Evolutionary conservation across 30 jellyfish, hydroid and myxozoan genomes (phyloP), one percentile per base, ranked within the genome.

Genomic region (Clytia hemisphaerica): DNA sequence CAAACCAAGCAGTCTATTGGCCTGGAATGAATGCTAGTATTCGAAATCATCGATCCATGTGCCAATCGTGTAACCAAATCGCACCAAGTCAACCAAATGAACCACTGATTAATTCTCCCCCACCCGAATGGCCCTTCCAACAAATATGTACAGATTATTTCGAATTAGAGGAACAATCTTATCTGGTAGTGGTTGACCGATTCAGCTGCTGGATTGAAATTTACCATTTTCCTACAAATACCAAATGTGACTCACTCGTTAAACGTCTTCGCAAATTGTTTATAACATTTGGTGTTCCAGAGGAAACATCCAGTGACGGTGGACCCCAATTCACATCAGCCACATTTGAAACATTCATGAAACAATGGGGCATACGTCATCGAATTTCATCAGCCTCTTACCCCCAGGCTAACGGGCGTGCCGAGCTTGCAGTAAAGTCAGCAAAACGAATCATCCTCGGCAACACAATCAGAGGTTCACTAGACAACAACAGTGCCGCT

Each of bases 1-100:
- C 69, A 36, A 55, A 3, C 69, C 69, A 55, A 28, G 29, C 69
- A 19, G 69, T 55, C 2, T 55, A 55, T 50, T 50, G 65, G 27
- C 28, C 65, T 50, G 28, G 65, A 14, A 50, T 50, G 65, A 50
- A 50, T 21, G 14, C 65, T 14, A 50, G 65, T 50, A 14, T 50
- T 4, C n/a, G n/a, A n/a, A 14, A 21, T 21, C 14, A 50, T 28
- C 65, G 22, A 50, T 6, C 14, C 14, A 50, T 9, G 28, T 50
- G 65, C 27, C 65, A 50, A 21, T 9, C 28, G 10, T 50, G 65
- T 28, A 50, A 9, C 65, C 10, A 50, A 50, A 50, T 50, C 14
- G 14, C 65, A 15, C 65, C 65, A 28, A 50, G 65, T 50, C 65
- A 7, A 50, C 22, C 65, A 50, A 10, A 28, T 50, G 65, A 50